Percentiles rank a stretch among this genome's conserved stretches.
These are phyloP conservation scores for Chironomus striatipennis DNA, from an alignment of 1,140 invertebrate genomes.

Conservation along the genomic window DNA sequence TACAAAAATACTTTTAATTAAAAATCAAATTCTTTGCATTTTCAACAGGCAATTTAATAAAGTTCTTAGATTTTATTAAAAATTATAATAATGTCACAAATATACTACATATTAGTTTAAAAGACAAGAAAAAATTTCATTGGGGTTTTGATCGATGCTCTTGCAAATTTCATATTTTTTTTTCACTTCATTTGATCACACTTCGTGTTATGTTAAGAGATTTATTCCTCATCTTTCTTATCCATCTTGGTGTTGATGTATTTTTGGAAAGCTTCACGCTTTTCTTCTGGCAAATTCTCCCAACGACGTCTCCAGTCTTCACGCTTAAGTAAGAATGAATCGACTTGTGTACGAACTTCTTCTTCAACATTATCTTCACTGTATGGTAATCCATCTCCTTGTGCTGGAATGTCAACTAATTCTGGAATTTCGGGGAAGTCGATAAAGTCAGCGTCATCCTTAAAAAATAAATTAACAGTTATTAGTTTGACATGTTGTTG, in stretches of 20 bases:
- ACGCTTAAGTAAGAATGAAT: background rate
- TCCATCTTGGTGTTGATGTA: background rate
- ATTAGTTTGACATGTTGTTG: background rate
- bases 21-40: too few species aligned
- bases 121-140: too few species aligned
- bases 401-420: background rate
- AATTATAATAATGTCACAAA: too few species aligned
- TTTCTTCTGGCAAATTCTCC: background rate
- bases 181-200: slow-evolving; percentile 2
- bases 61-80: too few species aligned
- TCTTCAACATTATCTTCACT: background rate
- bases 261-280: background rate
- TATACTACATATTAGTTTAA: too few species aligned
- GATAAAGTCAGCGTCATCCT: background rate
- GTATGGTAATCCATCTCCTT: background rate
- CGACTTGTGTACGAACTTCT: background rate
- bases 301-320: background rate
- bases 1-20: too few species aligned
- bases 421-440: slow-evolving; percentile 3
- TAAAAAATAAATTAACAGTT: background rate
- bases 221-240: background rate
- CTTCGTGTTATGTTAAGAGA: background rate
- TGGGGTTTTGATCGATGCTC: too few species aligned
- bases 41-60: too few species aligned
- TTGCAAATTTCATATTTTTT: background rate